Evolutionary conservation across 2,113 vertebrate species (phyloP), one percentile per base, ranked within the genome.

Genomic region (Tor tambroides): DNA sequence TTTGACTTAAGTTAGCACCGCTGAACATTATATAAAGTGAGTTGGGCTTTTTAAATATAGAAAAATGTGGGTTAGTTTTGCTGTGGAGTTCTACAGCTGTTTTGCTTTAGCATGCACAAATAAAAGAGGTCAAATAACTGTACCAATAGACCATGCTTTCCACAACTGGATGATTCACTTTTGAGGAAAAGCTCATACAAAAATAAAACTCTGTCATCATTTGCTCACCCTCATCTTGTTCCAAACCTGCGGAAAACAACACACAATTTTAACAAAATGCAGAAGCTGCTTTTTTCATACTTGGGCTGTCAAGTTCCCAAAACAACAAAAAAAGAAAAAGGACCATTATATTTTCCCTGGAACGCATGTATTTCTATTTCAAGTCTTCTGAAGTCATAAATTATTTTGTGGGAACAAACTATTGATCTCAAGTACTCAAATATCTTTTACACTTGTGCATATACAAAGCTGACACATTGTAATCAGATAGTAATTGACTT

Each of bases 71-170:
- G 46, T 17, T 54, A 6, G 21, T 72, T 63, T 63, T 65, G 12
- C 35, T 21, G 32, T 23, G 38, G 35, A 7, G 71, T 43, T 54
- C 54, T 54, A 12, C 72, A 75, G 72, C 72, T 15, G 23, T 43
- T 75, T 75, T 75, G 23, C 41, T 75, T 30, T 77, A 38, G 69
- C 9, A 72, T 72, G 69, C 69, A 72, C 3, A 26, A 51, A 77
- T 23, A 51, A 14, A 46, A 49, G 75, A 30, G 46, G 75, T 78
- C 41, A 75, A 67, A 67, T 3, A 67, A 28, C 63, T 28, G 30
- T 1, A 26, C 49, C 49, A 51, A 51, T 4, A 15, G 14, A 51
- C 21, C 49, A 61, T 61, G 56, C 56, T 61, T 61, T 67, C 10
- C 12, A 28, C 23, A 67, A 4, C n/a, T 67, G n/a, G 30, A 30